Percentiles rank a stretch among this genome's conserved stretches.
phyloP scores from a whole-genome alignment of 2,113 vertebrate genomes.

The Leiothrix lutea region DNA sequence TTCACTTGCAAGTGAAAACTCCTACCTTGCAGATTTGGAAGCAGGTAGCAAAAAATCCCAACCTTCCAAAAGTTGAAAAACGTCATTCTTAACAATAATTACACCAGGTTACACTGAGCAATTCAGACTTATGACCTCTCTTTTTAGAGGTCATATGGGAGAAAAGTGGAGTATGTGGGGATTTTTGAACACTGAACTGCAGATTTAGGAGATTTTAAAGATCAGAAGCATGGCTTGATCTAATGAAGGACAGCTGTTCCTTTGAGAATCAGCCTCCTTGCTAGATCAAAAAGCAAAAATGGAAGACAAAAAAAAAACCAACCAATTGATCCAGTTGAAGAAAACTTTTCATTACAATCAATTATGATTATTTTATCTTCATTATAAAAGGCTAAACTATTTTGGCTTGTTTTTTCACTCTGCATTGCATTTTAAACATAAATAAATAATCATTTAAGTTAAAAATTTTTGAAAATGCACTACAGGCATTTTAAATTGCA shows the following conservation, averaged over 20 bases:
- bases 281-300: not conserved
- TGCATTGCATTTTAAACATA: not conserved
- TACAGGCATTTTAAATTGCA: not conserved
- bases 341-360: not conserved
- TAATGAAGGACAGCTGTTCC: not conserved
- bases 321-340: not conserved
- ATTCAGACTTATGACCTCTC: not conserved
- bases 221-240: not conserved
- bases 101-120: not conserved
- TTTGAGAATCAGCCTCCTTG: not conserved
- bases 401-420: not conserved
- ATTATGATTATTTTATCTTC: not conserved
- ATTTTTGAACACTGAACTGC: not conserved
- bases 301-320: not conserved
- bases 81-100: not conserved
- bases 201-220: not conserved
- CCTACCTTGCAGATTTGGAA: not conserved
- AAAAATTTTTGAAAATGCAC: not conserved
- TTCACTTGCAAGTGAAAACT: not conserved
- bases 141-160: not conserved
- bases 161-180: not conserved
- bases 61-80: not conserved
- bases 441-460: not conserved
- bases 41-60: accelerated
- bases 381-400: not conserved